These are phyloP conservation scores for Theocolax elegans DNA, from an alignment of 1,140 invertebrate genomes.

Conservation along the genomic window DNA sequence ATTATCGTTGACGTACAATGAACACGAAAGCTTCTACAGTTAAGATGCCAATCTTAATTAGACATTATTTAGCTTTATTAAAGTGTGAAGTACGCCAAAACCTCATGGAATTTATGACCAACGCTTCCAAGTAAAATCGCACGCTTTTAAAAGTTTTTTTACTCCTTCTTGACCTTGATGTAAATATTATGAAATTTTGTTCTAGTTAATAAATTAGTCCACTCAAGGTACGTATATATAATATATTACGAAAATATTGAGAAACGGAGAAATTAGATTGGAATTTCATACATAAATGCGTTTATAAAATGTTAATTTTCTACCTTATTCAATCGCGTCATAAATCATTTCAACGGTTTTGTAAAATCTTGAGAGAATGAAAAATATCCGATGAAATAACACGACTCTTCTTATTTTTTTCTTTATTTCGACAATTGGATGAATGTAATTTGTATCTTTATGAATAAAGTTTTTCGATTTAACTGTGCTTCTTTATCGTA, in stretches of 20 bases:
- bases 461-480: conserved; percentile 2
- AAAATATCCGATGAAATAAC: too few relatives aligned
- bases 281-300: too few relatives aligned
- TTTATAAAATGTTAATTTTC: conserved; percentile 14
- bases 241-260: too few relatives aligned
- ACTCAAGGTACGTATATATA: too few relatives aligned
- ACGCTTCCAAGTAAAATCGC: neutral
- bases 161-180: too few relatives aligned
- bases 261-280: too few relatives aligned
- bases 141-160: too few relatives aligned
- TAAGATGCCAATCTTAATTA: conserved; percentile 6
- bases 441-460: neutral
- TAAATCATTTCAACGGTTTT: conserved; percentile 50
- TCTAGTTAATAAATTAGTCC: too few relatives aligned
- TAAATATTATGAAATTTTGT: too few relatives aligned
- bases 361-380: too few relatives aligned
- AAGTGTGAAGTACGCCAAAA: conserved; percentile 6
- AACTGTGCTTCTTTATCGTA: neutral
- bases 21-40: too few relatives aligned
- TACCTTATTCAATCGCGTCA: conserved; percentile 52
- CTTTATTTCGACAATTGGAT: conserved; percentile 10
- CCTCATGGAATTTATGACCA: neutral
- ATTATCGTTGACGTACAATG: neutral
- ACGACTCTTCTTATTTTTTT: too few relatives aligned
- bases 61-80: neutral